Base-by-base conservation (phyloP, 1,140 invertebrate species). In the Chymomyza costata region DNA sequence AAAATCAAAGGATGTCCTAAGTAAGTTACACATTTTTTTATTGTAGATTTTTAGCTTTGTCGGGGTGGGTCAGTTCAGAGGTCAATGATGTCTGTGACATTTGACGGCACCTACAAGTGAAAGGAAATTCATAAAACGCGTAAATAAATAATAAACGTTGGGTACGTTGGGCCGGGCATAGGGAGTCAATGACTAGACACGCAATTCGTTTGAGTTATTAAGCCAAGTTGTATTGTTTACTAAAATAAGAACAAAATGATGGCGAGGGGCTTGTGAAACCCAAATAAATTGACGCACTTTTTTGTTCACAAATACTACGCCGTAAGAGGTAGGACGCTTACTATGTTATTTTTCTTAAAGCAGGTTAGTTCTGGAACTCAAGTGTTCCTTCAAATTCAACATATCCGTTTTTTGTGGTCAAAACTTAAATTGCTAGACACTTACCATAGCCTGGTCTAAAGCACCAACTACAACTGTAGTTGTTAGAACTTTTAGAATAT, bases 1-100 rank as follows among this genome's bases (percentile, higher is more conserved):
- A 80, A 80, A 80, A 80, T 80, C 73, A 80, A 80, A 65, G 73
- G 73, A 43, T 80, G 73, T 19, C 74, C 74, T 55, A 80, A 80
- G 73, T 80, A 60, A 80, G 73, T 73, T 35, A 17, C n/a, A 34
- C 21, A 34, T 10, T 13, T 3, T 10, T 5, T 34, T 5, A 34
- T 34, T 34, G 13, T 34, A 5, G 32, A 34, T n/a, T n/a, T n/a
- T n/a, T n/a, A n/a, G n/a, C 13, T 3, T 3, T 34, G n/a, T 34
- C 13, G 32, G 1, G 3, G 2, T 14, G n/a, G 15, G 32, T 1
- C 13, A 15, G 44, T 10, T 7, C 0, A 1, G 2, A 5, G 30
- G 30, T 1, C 13, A 18, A 34, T 34, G 31, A 34, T 35, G 40
- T 15, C 3, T 10, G 2, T 13, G 7, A 16, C 14, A 30, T 15